A percentile compares a stretch with the other conserved stretches of the same genome.
Conservation (phyloP, 2,113 vertebrate genomes). For the Bothrops jararaca region DNA sequence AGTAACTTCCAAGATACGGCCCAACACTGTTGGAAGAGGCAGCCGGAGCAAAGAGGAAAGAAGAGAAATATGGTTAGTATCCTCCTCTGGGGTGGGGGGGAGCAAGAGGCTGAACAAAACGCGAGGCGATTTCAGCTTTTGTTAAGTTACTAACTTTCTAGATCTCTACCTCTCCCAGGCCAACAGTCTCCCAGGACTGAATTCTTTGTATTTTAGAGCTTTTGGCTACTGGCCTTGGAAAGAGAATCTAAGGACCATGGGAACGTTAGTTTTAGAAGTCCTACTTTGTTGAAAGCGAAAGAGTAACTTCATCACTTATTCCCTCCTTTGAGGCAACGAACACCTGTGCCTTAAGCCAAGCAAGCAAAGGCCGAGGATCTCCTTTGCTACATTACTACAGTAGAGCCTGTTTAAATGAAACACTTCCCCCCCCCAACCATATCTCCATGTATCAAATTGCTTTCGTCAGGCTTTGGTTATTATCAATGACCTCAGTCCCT, state of each 20-base stretch:
- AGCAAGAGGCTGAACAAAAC: neutral
- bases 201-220: neutral
- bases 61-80: neutral
- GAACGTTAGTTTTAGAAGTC: neutral
- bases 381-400: neutral
- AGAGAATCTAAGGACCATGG: neutral
- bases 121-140: neutral
- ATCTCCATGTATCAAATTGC: neutral
- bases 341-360: neutral
- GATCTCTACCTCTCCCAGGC: neutral
- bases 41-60: neutral
- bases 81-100: neutral
- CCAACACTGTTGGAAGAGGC: constrained; percentile 76
- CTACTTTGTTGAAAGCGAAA: neutral
- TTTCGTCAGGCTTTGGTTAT: neutral
- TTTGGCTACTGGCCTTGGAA: neutral
- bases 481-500: neutral
- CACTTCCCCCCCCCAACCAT: rapidly evolving
- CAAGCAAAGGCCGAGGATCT: neutral
- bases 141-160: neutral
- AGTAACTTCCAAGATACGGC: constrained; percentile 92
- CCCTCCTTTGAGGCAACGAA: neutral
- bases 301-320: neutral
- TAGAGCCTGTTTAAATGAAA: neutral
- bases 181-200: neutral